A percentile compares a stretch with the other conserved stretches of the same genome.
Evolutionary conservation across 2,113 vertebrate species (phyloP).

Genomic region (Herpetotheres cachinnans): DNA sequence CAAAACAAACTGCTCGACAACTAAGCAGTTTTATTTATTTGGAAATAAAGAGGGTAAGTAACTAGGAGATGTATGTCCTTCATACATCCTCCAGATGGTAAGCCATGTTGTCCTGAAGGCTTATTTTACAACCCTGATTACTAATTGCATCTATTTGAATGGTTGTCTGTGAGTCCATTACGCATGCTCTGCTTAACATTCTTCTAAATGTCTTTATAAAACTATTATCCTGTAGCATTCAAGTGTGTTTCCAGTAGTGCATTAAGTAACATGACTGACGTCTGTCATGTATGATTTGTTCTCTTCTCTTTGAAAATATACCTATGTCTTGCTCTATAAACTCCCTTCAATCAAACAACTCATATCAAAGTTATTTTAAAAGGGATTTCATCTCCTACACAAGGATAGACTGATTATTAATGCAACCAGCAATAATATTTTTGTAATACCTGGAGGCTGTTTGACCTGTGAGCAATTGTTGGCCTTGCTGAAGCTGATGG

Average conservation of each 20-base stretch:
- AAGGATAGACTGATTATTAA: background rate
- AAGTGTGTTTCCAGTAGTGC: background rate
- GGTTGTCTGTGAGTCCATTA: background rate
- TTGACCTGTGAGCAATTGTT: background rate
- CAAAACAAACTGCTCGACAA: background rate
- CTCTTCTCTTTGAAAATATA: slow-evolving; percentile 19
- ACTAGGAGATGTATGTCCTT: background rate
- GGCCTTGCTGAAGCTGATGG: background rate
- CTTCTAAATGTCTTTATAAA: background rate
- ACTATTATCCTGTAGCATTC: background rate
- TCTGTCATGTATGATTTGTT: slow-evolving; percentile 31
- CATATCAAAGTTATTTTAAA: background rate
- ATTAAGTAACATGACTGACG: slow-evolving; percentile 7
- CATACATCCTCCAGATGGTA: background rate
- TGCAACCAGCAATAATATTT: background rate
- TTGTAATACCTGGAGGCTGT: background rate
- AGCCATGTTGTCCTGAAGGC: background rate
- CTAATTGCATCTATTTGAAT: background rate
- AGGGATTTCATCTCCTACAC: background rate
- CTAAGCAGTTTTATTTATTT: background rate
- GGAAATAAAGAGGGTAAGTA: background rate
- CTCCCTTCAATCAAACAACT: slow-evolving; percentile 20
- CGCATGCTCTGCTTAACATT: background rate
- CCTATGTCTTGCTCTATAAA: background rate
- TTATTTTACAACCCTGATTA: background rate